Conservation (phyloP, 2,888 invertebrate species). For the Parthenolecanium corni region DNA sequence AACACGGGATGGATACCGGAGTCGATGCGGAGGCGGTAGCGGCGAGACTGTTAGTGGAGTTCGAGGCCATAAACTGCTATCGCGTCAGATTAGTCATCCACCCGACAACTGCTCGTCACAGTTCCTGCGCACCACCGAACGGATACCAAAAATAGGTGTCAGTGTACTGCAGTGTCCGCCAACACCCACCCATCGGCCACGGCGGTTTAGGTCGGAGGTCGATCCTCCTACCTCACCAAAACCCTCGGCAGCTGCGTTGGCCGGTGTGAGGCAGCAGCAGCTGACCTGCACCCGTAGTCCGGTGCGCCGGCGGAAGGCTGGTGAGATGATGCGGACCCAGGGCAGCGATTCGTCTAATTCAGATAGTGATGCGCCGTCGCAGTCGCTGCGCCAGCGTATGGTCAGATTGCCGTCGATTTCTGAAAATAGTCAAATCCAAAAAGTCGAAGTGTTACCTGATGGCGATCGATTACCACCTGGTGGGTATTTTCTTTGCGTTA, state of each 20-base stretch:
- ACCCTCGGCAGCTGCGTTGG: conserved; percentile 33
- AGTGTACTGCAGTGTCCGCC: conserved; percentile 34
- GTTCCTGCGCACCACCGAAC: conserved; percentile 39
- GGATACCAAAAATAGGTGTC: not conserved
- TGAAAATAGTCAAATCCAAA: conserved; percentile 53
- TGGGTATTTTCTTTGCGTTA: conserved; percentile 40
- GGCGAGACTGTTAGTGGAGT: conserved; percentile 31
- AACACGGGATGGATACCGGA: not conserved
- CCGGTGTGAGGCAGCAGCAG: not conserved
- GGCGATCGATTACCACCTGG: conserved; percentile 80
- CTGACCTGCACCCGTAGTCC: not conserved
- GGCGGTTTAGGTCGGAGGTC: conserved; percentile 31
- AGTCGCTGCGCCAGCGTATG: conserved; percentile 45
- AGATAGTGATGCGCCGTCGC: conserved; percentile 2
- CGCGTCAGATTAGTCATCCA: conserved; percentile 45
- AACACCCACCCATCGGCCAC: conserved; percentile 20
- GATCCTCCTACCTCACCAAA: conserved; percentile 39
- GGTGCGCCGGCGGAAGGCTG: not conserved
- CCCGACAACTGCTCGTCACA: conserved; percentile 31
- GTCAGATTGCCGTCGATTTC: conserved; percentile 71
- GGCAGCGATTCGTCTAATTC: conserved; percentile 9
- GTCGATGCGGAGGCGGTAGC: not conserved
- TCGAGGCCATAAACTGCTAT: conserved; percentile 57
- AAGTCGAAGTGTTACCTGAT: conserved; percentile 43
- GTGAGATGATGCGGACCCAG: not conserved